A percentile compares a stretch with the other conserved stretches of the same genome.
These are phyloP conservation scores for Anthopleura sola DNA, from an alignment of 64 coral and sea anemone species.

Conservation along the genomic window DNA sequence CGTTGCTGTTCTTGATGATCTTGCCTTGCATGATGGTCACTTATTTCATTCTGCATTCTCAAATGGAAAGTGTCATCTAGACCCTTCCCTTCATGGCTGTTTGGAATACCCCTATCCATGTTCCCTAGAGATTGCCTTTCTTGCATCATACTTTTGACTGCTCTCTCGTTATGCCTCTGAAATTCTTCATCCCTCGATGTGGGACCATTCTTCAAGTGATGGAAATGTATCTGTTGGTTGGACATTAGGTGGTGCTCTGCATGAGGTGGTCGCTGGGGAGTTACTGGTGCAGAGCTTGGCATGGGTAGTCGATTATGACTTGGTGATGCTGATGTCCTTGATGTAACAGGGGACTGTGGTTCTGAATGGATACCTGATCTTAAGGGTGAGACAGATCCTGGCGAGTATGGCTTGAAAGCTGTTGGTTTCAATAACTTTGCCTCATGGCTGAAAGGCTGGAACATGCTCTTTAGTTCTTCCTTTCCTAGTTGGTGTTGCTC, in stretches of 20 bases:
- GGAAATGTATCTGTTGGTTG: neutral
- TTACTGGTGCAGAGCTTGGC: constrained; percentile 44
- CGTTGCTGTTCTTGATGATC: neutral
- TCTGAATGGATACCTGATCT: constrained; percentile 52
- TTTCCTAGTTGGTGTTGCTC: neutral
- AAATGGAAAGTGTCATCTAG: neutral
- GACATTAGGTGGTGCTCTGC: neutral
- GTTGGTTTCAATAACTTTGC: constrained; percentile 39
- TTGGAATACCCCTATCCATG: neutral
- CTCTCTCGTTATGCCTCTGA: neutral
- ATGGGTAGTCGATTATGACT: neutral
- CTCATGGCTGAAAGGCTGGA: constrained; percentile 3
- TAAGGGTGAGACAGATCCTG: constrained; percentile 20
- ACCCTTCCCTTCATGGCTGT: neutral
- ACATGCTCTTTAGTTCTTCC: neutral
- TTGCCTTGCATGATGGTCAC: neutral
- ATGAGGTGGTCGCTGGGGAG: constrained; percentile 45
- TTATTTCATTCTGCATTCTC: neutral
- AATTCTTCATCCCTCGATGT: neutral
- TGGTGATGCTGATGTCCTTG: constrained; percentile 10
- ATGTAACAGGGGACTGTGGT: constrained; percentile 39
- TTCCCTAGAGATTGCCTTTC: neutral
- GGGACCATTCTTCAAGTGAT: neutral
- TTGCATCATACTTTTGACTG: neutral
- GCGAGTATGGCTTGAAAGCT: constrained; percentile 55